Percentiles rank a stretch among this genome's conserved stretches.
phyloP scores from a whole-genome alignment of 2,888 invertebrate genomes.

The Lepidocyrtinus sp. region DNA sequence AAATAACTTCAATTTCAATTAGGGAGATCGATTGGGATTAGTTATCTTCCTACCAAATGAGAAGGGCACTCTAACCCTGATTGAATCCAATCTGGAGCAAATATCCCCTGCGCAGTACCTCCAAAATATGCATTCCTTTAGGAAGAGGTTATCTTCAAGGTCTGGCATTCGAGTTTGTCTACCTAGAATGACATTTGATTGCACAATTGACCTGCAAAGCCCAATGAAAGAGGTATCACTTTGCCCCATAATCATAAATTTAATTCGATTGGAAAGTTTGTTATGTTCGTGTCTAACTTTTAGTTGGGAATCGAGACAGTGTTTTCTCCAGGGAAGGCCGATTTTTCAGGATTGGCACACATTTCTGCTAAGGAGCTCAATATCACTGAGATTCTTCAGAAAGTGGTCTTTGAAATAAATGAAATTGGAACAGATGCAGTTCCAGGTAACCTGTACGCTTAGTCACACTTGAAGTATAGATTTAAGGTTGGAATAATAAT shows the following conservation, averaged over 20 bases:
- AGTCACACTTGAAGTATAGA: too few relatives aligned
- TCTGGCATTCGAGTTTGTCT: conserved; percentile 30
- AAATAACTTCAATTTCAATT: not conserved
- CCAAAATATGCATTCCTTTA: conserved; percentile 32
- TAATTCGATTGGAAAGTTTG: not conserved
- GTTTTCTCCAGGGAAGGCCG: conserved; percentile 34
- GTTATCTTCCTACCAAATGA: conserved; percentile 48
- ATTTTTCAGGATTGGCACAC: conserved; percentile 38
- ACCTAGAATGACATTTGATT: conserved; percentile 44
- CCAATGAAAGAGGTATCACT: conserved; percentile 47
- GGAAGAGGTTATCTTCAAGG: conserved; percentile 17
- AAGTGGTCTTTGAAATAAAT: conserved; percentile 38
- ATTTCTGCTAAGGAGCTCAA: conserved; percentile 28
- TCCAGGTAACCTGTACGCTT: conserved; percentile 33
- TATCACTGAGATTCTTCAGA: conserved; percentile 46
- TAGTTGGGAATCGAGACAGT: conserved; percentile 47
- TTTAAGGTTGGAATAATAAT: too few relatives aligned
- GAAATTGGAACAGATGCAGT: conserved; percentile 23
- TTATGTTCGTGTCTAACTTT: too few relatives aligned
- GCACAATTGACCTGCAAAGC: conserved; percentile 38
- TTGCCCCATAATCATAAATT: not conserved
- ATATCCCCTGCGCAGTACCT: conserved; percentile 40
- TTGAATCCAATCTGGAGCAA: conserved; percentile 33
- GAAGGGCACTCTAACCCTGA: conserved; percentile 14
- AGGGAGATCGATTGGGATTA: conserved; percentile 41